phyloP scores from a whole-genome alignment of 1,140 invertebrate species.

The Atta cephalotes region DNA sequence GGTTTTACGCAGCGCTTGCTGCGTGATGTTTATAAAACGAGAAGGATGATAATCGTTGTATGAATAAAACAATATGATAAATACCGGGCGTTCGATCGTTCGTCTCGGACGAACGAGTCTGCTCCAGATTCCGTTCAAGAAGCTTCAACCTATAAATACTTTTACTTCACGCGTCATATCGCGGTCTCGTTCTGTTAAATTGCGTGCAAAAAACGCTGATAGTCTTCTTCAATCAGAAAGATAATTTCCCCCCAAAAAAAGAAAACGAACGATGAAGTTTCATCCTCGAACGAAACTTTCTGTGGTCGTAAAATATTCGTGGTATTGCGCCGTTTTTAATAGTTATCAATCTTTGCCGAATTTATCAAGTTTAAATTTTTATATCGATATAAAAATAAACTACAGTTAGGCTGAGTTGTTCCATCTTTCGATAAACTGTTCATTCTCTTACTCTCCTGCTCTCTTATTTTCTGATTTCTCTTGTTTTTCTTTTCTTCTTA shows the following conservation, averaged over 20 bases:
- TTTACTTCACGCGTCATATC: conserved; percentile 45
- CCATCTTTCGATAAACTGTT: no score
- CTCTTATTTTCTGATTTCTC: no score
- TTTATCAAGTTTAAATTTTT: not conserved
- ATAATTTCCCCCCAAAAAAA: conserved; percentile 47
- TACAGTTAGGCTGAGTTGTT: not conserved
- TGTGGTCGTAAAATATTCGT: not conserved
- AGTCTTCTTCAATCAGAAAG: conserved; percentile 54
- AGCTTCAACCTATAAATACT: conserved; percentile 61
- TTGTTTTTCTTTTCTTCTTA: no score
- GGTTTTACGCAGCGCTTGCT: conserved; percentile 48
- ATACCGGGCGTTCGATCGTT: conserved; percentile 69
- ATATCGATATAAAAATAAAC: conserved; percentile 22
- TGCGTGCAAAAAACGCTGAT: not conserved
- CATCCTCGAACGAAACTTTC: conserved; percentile 38
- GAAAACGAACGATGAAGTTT: conserved; percentile 60
- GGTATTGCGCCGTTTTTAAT: not conserved
- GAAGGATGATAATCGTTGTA: conserved; percentile 64
- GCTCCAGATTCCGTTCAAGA: conserved; percentile 68
- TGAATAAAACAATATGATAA: conserved; percentile 77
- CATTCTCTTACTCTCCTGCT: no score
- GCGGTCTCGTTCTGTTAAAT: conserved; percentile 62
- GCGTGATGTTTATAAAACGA: conserved; percentile 57
- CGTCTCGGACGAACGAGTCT: conserved; percentile 67
- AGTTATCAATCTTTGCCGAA: not conserved